Percentiles rank a stretch among this genome's conserved stretches.
Conservation (phyloP, 2,888 invertebrate genomes). For the Drosophila mimetica region DNA sequence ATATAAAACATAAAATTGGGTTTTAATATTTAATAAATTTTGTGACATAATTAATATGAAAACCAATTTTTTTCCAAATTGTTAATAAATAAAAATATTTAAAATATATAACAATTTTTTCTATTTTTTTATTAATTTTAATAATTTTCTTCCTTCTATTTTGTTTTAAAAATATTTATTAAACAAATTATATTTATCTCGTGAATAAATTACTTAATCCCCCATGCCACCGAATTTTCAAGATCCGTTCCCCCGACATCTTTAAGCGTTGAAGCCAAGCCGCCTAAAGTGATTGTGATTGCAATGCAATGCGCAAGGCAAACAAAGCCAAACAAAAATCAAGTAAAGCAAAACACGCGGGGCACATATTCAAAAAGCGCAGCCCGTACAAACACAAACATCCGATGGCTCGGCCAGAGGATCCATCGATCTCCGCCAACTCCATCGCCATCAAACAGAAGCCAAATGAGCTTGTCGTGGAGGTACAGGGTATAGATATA, state of each 20-base stretch:
- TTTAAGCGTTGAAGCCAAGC: slow-evolving; percentile 45
- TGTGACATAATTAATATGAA: too few species aligned
- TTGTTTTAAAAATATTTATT: too few species aligned
- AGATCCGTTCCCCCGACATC: slow-evolving; percentile 7
- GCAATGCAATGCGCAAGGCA: slow-evolving; percentile 57
- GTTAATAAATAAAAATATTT: too few species aligned
- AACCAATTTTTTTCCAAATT: too few species aligned
- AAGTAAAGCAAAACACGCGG: slow-evolving; percentile 18
- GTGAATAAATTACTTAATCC: too few species aligned
- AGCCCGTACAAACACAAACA: slow-evolving; percentile 70
- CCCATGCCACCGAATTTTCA: too few species aligned
- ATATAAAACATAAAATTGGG: too few species aligned
- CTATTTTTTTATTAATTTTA: too few species aligned
- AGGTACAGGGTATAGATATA: background rate
- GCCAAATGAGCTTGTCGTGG: slow-evolving; percentile 75
- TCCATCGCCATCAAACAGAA: slow-evolving; percentile 64
- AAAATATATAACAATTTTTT: too few species aligned
- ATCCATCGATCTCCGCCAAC: slow-evolving; percentile 3
- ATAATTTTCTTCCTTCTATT: too few species aligned
- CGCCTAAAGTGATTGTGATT: slow-evolving; percentile 66
- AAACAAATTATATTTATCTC: too few species aligned
- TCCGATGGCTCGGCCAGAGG: slow-evolving; percentile 54
- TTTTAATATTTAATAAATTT: too few species aligned
- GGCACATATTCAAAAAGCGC: slow-evolving; percentile 63
- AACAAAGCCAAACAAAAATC: slow-evolving; percentile 50